phyloP scores from a whole-genome alignment of 2,888 invertebrate genomes.

The Ypsolopha sequella region DNA sequence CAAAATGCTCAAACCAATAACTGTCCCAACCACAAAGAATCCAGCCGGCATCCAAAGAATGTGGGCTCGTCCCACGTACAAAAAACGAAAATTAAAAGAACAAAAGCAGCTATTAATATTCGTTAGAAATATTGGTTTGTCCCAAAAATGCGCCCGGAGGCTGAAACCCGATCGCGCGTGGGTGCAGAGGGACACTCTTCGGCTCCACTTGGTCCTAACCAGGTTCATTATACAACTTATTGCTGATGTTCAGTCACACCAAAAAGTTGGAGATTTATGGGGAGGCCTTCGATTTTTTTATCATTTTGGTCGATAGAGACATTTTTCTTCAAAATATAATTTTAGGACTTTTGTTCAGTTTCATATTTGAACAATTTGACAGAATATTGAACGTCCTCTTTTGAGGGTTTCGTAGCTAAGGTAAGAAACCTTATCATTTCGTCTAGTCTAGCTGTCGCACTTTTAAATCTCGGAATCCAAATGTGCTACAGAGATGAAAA shows the following conservation, averaged over 20 bases:
- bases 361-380: too few relatives aligned
- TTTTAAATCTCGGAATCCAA: too few relatives aligned
- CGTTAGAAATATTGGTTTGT: conserved; percentile 70
- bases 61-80: conserved; percentile 30
- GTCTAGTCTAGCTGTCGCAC: too few relatives aligned
- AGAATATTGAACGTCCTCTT: too few relatives aligned
- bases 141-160: conserved; percentile 66
- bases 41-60: conserved; percentile 34
- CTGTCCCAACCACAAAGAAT: conserved; percentile 20
- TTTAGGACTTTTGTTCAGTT: too few relatives aligned
- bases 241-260: not conserved
- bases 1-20: too few relatives aligned
- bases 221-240: conserved; percentile 4
- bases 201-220: not conserved
- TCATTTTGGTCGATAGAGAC: too few relatives aligned
- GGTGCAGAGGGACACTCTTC: conserved; percentile 37
- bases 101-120: conserved; percentile 61
- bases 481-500: too few relatives aligned
- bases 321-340: too few relatives aligned
- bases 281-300: too few relatives aligned
- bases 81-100: conserved; percentile 48
- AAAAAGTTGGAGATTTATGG: not conserved
- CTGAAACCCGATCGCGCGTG: conserved; percentile 57
- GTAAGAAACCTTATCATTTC: too few relatives aligned
- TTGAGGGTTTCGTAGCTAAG: too few relatives aligned